Conservation (phyloP, 2,113 vertebrate species). For the Larimichthys crocea region DNA sequence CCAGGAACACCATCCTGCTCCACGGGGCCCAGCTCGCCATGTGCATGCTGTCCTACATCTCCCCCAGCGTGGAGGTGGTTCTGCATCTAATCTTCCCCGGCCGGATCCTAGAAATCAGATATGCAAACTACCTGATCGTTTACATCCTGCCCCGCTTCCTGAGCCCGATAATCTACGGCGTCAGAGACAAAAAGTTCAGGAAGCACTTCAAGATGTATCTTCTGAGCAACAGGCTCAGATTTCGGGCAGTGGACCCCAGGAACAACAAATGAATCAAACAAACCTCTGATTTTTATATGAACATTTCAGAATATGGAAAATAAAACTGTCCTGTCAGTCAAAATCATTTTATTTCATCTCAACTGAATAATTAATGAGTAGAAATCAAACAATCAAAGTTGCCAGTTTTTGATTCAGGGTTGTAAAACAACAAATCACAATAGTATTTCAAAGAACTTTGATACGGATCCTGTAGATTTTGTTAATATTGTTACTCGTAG, state of each 20-base stretch:
- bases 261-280: neutral
- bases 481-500: neutral
- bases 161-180: slow-evolving; percentile 81
- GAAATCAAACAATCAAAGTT: too few relatives aligned
- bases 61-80: slow-evolving; percentile 74
- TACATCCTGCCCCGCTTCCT: slow-evolving; percentile 83
- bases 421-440: too few relatives aligned
- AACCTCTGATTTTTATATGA: too few relatives aligned
- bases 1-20: slow-evolving; percentile 82
- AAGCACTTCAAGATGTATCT: slow-evolving; percentile 70
- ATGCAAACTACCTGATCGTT: slow-evolving; percentile 77
- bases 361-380: too few relatives aligned
- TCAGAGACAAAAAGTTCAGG: slow-evolving; percentile 78
- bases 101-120: slow-evolving; percentile 72
- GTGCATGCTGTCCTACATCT: slow-evolving; percentile 84
- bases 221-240: slow-evolving; percentile 17
- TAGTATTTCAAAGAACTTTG: too few relatives aligned
- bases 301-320: neutral
- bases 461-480: too few relatives aligned
- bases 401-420: too few relatives aligned
- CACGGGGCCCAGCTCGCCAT: slow-evolving; percentile 82
- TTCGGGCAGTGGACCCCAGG: neutral
- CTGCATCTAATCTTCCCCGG: slow-evolving; percentile 73
- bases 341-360: too few relatives aligned
- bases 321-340: neutral